Percentiles rank a stretch among this genome's conserved stretches.
Evolutionary conservation across 1,140 invertebrate genomes (phyloP).

Genomic region (Bombus waltoni): DNA sequence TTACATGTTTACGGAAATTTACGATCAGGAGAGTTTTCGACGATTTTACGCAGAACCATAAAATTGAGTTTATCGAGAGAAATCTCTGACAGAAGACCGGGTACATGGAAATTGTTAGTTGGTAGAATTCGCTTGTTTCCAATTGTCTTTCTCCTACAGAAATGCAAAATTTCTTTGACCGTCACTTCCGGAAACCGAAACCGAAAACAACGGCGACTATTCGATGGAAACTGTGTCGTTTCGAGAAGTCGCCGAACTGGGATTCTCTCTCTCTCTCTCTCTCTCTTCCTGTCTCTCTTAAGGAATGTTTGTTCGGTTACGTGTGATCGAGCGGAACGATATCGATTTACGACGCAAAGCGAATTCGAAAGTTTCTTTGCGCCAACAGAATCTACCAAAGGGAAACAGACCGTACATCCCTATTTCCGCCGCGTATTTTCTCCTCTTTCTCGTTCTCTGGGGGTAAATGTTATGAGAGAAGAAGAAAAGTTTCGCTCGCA

Average conservation of each 20-base stretch:
- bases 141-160: fast-evolving
- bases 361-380: slow-evolving; percentile 4
- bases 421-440: not conserved
- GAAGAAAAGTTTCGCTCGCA: too few species aligned
- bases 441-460: not conserved
- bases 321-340: not conserved
- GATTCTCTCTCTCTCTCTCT: too few species aligned
- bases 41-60: too few species aligned
- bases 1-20: too few species aligned
- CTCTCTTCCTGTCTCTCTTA: not conserved
- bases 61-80: not conserved
- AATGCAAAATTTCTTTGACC: not conserved
- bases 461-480: not conserved
- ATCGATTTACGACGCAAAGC: slow-evolving; percentile 14
- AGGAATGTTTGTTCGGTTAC: slow-evolving; percentile 1
- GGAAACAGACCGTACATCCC: slow-evolving; percentile 4
- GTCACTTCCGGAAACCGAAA: not conserved
- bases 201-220: not conserved
- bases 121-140: too few species aligned
- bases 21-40: not conserved
- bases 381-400: not conserved
- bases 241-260: too few species aligned
- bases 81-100: too few species aligned
- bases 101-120: not conserved
- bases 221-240: not conserved